A percentile compares a stretch with the other conserved stretches of the same genome.
Evolutionary conservation across 2,797 vertebrate species (phyloP).

Genomic region (Siniperca scherzeri): DNA sequence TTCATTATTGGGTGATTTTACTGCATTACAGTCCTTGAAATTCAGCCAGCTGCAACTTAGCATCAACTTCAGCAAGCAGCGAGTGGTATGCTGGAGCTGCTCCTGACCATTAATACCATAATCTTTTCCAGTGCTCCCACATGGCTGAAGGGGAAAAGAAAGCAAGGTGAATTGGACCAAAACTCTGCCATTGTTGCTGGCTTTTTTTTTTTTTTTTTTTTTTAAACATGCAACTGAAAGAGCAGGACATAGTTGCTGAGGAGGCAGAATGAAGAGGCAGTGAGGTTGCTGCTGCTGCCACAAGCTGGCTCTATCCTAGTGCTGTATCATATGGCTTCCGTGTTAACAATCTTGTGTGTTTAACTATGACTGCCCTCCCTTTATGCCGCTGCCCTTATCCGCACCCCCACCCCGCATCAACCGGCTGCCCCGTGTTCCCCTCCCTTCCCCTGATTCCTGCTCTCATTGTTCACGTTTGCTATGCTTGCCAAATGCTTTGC

Average conservation of each 20-base stretch:
- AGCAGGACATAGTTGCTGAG: conserved; percentile 76
- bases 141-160: conserved; percentile 48
- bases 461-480: conserved; percentile 87
- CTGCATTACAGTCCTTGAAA: conserved; percentile 80
- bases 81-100: conserved; percentile 64
- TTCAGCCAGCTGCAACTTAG: conserved; percentile 78
- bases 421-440: conserved; percentile 65
- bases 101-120: conserved; percentile 78
- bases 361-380: conserved; percentile 67
- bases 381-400: conserved; percentile 71
- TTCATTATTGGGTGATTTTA: conserved; percentile 76
- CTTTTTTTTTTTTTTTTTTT: conserved; percentile 29
- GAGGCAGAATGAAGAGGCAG: conserved; percentile 65
- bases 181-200: conserved; percentile 48
- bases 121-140: conserved; percentile 70
- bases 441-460: conserved; percentile 74
- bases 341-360: conserved; percentile 79
- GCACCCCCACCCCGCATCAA: conserved; percentile 58
- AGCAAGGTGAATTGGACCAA: conserved; percentile 61
- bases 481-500: conserved; percentile 87
- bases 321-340: conserved; percentile 77
- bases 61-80: conserved; percentile 70
- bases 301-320: conserved; percentile 63
- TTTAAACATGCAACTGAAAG: conserved; percentile 55
- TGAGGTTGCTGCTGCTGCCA: conserved; percentile 48